phyloP scores from a whole-genome alignment of 2,113 vertebrate species.

The Myrmecobius fasciatus region DNA sequence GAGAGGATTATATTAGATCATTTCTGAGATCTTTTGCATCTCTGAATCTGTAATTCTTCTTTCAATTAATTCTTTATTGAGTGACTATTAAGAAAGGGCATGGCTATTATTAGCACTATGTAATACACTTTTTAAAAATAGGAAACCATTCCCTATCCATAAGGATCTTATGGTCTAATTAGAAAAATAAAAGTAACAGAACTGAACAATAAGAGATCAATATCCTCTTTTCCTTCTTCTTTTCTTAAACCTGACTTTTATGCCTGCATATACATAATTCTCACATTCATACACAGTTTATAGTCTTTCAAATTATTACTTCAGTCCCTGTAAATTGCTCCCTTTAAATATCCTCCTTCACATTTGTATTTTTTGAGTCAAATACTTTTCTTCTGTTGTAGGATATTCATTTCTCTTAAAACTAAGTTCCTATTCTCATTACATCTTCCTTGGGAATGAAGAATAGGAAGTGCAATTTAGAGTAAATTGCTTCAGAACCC shows the following conservation, averaged over 20 bases:
- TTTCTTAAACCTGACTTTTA: background rate
- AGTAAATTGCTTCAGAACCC: background rate
- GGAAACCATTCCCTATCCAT: background rate
- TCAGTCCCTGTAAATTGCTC: background rate
- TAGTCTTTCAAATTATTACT: background rate
- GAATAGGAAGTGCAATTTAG: background rate
- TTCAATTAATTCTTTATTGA: background rate
- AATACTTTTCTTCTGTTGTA: background rate
- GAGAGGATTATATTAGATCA: background rate
- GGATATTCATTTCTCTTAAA: background rate
- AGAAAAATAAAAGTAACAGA: background rate
- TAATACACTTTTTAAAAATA: background rate
- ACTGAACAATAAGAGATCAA: background rate
- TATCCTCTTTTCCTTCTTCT: background rate
- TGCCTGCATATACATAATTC: background rate
- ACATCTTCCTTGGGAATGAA: conserved; percentile 15
- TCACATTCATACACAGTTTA: background rate
- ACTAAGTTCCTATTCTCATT: background rate
- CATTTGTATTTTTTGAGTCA: background rate
- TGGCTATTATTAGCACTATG: background rate
- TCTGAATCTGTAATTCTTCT: background rate
- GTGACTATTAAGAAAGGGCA: background rate
- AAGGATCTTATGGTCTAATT: background rate
- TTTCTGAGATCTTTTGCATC: background rate
- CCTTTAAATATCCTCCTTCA: background rate